Conservation (phyloP, 1,140 invertebrate species). For the Antheraea pernyi region DNA sequence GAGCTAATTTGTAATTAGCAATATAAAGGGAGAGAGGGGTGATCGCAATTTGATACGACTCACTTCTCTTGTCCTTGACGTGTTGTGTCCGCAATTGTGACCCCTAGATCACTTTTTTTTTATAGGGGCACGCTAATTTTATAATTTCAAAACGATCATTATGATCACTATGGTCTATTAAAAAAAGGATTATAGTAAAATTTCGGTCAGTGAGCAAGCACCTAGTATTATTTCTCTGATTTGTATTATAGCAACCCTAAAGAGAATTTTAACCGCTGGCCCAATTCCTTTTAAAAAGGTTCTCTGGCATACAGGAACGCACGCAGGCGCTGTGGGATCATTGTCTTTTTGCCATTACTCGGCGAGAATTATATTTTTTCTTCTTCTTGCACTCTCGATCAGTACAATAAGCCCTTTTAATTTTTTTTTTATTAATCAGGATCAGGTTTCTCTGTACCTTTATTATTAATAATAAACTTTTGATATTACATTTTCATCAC, state of each 20-base stretch:
- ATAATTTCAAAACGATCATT: no score
- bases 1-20: no score
- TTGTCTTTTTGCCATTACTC: constrained; percentile 10
- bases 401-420: background rate
- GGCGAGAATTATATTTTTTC: background rate
- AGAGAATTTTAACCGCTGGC: background rate
- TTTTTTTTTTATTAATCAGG: background rate
- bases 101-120: no score
- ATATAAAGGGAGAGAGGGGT: no score
- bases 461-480: background rate
- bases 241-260: background rate
- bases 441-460: background rate
- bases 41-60: no score
- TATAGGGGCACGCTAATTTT: no score
- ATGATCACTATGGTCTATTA: no score
- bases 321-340: background rate
- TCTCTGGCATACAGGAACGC: background rate
- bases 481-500: background rate
- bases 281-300: constrained; percentile 11
- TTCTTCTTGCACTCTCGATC: background rate
- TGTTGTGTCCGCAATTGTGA: no score
- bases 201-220: no score
- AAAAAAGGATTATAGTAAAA: no score
- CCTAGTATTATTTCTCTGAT: no score
- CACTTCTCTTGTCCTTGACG: no score